A percentile compares a stretch with the other conserved stretches of the same genome.
These are phyloP conservation scores for Mobula hypostoma DNA, from an alignment of 2,113 vertebrate species.

Conservation along the genomic window DNA sequence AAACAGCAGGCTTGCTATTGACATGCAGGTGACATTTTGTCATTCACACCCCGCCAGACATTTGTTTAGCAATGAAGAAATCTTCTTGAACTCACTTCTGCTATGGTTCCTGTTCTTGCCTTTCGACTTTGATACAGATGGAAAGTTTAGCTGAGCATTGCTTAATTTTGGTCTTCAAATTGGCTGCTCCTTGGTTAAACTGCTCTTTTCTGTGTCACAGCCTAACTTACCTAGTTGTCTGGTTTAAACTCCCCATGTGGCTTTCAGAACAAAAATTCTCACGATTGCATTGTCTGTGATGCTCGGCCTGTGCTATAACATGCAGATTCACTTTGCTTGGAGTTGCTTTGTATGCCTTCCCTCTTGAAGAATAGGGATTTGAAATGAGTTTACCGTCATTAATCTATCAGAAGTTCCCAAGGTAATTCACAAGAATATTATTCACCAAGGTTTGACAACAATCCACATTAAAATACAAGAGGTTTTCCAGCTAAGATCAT, in stretches of 20 bases:
- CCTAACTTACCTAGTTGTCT: background rate
- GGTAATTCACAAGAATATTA: background rate
- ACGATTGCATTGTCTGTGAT: background rate
- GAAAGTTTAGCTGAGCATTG: slow-evolving; percentile 5
- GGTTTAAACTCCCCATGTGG: background rate
- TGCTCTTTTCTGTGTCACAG: background rate
- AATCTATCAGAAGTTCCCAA: background rate
- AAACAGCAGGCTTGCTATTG: slow-evolving; percentile 1
- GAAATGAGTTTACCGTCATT: background rate
- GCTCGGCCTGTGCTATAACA: background rate
- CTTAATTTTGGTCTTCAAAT: slow-evolving; percentile 19
- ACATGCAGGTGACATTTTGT: background rate
- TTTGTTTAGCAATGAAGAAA: background rate
- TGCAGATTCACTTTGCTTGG: background rate
- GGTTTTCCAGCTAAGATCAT: background rate
- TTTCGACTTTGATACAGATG: background rate
- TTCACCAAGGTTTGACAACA: background rate
- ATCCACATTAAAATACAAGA: background rate
- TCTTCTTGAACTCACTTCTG: slow-evolving; percentile 5
- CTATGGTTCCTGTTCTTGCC: slow-evolving; percentile 1
- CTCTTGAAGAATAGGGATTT: background rate
- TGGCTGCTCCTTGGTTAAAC: slow-evolving; percentile 27
- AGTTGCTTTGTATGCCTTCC: background rate
- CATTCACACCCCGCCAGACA: background rate
- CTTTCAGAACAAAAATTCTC: background rate